These are phyloP conservation scores for Pilophorus perplexus DNA, from an alignment of 2,888 invertebrate species.

Conservation along the genomic window DNA sequence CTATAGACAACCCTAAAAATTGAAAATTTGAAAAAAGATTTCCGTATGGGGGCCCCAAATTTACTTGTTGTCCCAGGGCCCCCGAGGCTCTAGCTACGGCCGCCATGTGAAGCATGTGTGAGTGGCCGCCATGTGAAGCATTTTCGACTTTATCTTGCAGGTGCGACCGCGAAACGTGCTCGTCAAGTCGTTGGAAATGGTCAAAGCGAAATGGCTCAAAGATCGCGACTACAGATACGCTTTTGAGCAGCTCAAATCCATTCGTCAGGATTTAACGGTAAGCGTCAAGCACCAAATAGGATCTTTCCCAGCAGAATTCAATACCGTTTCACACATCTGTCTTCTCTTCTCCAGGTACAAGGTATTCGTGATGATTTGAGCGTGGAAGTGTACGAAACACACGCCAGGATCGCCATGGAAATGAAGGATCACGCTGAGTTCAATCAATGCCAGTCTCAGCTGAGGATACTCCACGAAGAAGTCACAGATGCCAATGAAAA, in stretches of 20 bases:
- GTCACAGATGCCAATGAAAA: conserved; percentile 66
- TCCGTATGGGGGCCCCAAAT: too few species aligned
- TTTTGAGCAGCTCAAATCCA: conserved; percentile 97
- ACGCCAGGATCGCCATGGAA: conserved; percentile 95
- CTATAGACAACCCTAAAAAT: too few species aligned
- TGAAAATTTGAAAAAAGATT: too few species aligned
- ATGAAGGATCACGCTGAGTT: conserved; percentile 98
- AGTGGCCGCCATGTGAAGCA: background rate
- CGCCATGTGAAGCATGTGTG: background rate
- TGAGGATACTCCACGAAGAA: conserved; percentile 89
- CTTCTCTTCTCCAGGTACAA: conserved; percentile 70
- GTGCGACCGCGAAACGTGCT: conserved; percentile 89
- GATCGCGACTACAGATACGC: conserved; percentile 94
- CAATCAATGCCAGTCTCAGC: conserved; percentile 98
- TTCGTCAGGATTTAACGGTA: conserved; percentile 97
- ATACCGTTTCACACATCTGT: too few species aligned
- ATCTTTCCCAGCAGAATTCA: too few species aligned
- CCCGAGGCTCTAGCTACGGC: too few species aligned
- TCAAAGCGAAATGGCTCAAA: conserved; percentile 85
- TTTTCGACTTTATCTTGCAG: background rate
- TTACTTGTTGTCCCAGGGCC: too few species aligned
- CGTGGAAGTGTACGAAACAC: conserved; percentile 97
- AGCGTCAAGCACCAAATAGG: too few species aligned
- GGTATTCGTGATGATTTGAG: conserved; percentile 92
- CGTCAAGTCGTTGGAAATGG: conserved; percentile 78